Evolutionary conservation across 2,113 vertebrate genomes (phyloP).

Genomic region (Periophthalmus modestus): DNA sequence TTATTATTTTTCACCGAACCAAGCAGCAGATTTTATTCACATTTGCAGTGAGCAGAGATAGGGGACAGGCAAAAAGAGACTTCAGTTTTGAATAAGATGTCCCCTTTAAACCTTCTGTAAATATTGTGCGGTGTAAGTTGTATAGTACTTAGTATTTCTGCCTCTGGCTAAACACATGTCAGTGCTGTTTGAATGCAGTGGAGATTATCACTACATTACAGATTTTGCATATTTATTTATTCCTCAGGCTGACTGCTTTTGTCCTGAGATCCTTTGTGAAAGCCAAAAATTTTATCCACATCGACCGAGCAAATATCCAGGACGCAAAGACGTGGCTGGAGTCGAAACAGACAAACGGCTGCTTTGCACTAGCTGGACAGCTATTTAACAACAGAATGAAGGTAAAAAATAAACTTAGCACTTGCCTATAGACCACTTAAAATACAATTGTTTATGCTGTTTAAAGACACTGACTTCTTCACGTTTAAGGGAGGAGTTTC

Average conservation of each 20-base stretch:
- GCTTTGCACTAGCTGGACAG: slow-evolving; percentile 75
- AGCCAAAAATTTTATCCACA: slow-evolving; percentile 70
- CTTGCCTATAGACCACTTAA: neutral
- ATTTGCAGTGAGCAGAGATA: no score
- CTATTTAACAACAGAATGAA: slow-evolving; percentile 81
- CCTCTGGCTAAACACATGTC: no score
- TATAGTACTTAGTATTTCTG: no score
- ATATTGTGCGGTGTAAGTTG: no score
- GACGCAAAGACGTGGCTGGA: slow-evolving; percentile 71
- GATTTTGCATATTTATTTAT: neutral
- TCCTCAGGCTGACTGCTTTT: slow-evolving; percentile 83
- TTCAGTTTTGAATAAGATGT: no score
- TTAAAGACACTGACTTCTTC: neutral
- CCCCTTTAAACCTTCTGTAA: no score
- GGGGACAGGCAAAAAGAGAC: no score
- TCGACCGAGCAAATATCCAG: slow-evolving; percentile 56
- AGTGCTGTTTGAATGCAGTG: neutral
- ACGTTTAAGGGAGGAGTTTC: slow-evolving; percentile 80
- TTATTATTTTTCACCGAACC: no score
- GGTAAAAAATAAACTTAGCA: slow-evolving; percentile 53
- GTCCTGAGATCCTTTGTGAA: slow-evolving; percentile 76
- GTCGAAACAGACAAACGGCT: slow-evolving; percentile 73
- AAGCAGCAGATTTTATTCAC: no score
- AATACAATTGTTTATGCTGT: neutral
- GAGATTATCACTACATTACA: neutral